A percentile compares a stretch with the other conserved stretches of the same genome.
Conservation (phyloP, 2,797 vertebrate species). For the Vultur gryphus region DNA sequence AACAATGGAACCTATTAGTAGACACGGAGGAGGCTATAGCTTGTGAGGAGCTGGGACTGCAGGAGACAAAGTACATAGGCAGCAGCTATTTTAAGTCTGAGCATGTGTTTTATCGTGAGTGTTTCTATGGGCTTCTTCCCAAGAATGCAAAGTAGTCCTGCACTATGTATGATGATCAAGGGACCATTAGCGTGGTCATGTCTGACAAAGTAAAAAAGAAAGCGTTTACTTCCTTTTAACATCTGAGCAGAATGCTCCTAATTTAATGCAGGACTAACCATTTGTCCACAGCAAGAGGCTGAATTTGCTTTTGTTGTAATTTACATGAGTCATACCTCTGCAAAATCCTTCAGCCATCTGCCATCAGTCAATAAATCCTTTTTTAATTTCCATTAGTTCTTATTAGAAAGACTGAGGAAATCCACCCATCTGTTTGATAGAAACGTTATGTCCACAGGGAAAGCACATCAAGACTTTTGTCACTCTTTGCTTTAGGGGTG, state of each 20-base stretch:
- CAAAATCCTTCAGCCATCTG: constrained; percentile 62
- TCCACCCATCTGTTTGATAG: constrained; percentile 41
- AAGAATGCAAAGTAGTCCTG: not conserved
- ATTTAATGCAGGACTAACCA: constrained; percentile 26
- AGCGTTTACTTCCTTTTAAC: not conserved
- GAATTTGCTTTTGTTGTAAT: constrained; percentile 41
- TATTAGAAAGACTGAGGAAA: constrained; percentile 59
- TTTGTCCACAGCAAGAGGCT: constrained; percentile 31
- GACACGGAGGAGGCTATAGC: not conserved
- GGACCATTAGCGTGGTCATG: not conserved
- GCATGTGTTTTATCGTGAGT: not conserved
- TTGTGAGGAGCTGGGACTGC: not conserved
- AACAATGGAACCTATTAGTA: not conserved
- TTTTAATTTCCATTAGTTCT: constrained; percentile 63
- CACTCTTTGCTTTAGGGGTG: not conserved
- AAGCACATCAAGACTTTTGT: not conserved
- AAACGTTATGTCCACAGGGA: not conserved
- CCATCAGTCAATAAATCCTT: constrained; percentile 48
- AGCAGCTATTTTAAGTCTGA: not conserved
- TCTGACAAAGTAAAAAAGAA: not conserved
- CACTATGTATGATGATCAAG: not conserved
- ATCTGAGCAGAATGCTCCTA: not conserved
- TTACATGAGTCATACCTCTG: constrained; percentile 30
- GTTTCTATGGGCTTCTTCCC: not conserved
- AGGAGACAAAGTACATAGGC: not conserved